These are phyloP conservation scores for Novumbra hubbsi DNA, from an alignment of 2,797 vertebrate genomes.

Conservation along the genomic window DNA sequence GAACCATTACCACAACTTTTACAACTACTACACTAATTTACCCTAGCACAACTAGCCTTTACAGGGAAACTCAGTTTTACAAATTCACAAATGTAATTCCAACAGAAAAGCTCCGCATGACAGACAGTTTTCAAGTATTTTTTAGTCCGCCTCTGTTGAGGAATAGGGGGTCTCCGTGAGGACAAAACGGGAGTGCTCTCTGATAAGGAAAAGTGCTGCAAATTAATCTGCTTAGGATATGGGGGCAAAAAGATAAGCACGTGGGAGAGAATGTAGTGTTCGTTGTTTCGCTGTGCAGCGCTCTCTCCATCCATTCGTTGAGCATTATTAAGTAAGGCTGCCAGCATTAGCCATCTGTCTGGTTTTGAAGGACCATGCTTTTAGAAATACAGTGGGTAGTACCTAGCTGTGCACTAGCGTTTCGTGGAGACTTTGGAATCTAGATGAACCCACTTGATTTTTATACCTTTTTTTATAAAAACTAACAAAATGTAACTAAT, in stretches of 20 bases:
- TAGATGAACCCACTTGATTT: no score
- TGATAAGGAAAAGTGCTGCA: conserved; percentile 56
- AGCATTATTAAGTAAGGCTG: conserved; percentile 46
- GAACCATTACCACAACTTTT: no score
- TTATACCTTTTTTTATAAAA: no score
- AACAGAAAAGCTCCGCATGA: background rate
- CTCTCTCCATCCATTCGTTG: conserved; percentile 24
- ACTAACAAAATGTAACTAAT: no score
- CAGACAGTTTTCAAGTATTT: background rate
- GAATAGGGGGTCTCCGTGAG: conserved; percentile 31
- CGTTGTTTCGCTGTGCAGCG: conserved; percentile 17
- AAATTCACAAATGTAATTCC: background rate
- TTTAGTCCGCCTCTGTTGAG: no score
- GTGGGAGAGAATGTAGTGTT: conserved; percentile 14
- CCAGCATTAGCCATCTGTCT: conserved; percentile 41
- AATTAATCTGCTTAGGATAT: conserved; percentile 60
- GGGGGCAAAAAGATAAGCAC: conserved; percentile 25
- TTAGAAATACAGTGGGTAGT: background rate
- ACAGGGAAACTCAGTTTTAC: background rate
- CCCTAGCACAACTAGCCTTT: no score
- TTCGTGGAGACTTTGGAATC: background rate
- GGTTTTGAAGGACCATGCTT: background rate
- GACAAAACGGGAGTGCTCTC: conserved; percentile 45
- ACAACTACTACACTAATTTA: no score
- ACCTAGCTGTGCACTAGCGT: background rate